Conservation (phyloP, 2,113 vertebrate species). For the Erythrocercus mccallii region DNA sequence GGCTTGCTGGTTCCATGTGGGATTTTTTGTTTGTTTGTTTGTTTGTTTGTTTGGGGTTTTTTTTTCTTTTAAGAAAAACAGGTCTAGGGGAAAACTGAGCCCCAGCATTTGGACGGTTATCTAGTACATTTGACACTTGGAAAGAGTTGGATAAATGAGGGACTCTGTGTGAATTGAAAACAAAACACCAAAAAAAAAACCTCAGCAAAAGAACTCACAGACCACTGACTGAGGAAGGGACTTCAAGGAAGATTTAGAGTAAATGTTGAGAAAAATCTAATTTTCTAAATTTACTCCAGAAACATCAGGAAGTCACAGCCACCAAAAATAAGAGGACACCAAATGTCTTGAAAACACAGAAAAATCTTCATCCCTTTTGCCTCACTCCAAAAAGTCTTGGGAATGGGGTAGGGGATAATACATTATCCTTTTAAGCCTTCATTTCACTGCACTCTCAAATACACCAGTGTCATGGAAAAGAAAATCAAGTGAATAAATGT, state of each 20-base stretch:
- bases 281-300: background rate
- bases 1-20: background rate
- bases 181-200: too few relatives aligned
- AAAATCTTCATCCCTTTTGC: background rate
- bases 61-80: background rate
- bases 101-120: background rate
- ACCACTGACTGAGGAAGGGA: background rate
- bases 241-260: background rate
- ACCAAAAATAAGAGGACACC: background rate
- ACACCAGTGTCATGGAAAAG: background rate
- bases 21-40: too few relatives aligned
- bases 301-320: background rate
- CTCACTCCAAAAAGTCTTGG: background rate
- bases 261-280: background rate
- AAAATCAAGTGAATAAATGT: constrained; percentile 33
- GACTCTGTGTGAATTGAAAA: background rate
- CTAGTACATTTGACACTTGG: background rate
- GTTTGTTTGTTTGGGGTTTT: background rate
- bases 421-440: background rate
- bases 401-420: background rate
- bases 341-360: background rate
- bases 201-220: background rate
- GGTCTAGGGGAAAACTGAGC: background rate
- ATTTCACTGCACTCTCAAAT: background rate
- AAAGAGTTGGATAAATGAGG: background rate